Conservation (phyloP, 2,888 invertebrate genomes). For the Rotaria macrura region DNA sequence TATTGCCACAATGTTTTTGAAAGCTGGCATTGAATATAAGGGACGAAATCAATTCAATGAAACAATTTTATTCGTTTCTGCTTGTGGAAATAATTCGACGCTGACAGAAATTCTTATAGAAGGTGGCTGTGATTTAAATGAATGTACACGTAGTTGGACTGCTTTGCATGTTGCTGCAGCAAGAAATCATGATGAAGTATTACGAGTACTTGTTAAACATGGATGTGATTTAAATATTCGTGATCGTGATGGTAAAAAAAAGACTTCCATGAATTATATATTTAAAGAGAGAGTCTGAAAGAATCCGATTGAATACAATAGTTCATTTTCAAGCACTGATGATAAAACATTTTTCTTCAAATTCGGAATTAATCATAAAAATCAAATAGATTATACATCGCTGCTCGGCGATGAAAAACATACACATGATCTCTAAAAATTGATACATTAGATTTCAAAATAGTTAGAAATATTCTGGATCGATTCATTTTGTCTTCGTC, state of each 20-base stretch:
- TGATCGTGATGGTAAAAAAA: conserved; percentile 14
- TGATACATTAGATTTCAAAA: no score
- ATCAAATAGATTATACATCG: no score
- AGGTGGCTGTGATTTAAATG: conserved; percentile 29
- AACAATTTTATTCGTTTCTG: conserved; percentile 28
- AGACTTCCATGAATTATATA: no score
- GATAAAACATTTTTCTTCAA: no score
- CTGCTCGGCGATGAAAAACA: no score
- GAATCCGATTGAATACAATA: no score
- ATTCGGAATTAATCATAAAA: no score
- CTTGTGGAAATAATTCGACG: conserved; percentile 27
- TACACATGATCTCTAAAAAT: no score
- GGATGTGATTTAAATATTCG: conserved; percentile 26
- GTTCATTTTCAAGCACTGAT: no score
- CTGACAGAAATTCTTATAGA: conserved; percentile 28
- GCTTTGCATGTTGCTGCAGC: conserved; percentile 27
- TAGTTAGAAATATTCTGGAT: no score
- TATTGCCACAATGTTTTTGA: conserved; percentile 23
- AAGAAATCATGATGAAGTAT: conserved; percentile 23
- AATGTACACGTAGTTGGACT: conserved; percentile 28
- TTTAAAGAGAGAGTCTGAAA: no score
- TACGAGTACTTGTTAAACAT: conserved; percentile 19
- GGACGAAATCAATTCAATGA: conserved; percentile 30
- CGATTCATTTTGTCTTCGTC: no score
- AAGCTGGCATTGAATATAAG: conserved; percentile 27